Evolutionary conservation across 53 echinoderm and acorn worm species (phyloP), one percentile per base, ranked within the genome.

Genomic region (Apostichopus leukothele): DNA sequence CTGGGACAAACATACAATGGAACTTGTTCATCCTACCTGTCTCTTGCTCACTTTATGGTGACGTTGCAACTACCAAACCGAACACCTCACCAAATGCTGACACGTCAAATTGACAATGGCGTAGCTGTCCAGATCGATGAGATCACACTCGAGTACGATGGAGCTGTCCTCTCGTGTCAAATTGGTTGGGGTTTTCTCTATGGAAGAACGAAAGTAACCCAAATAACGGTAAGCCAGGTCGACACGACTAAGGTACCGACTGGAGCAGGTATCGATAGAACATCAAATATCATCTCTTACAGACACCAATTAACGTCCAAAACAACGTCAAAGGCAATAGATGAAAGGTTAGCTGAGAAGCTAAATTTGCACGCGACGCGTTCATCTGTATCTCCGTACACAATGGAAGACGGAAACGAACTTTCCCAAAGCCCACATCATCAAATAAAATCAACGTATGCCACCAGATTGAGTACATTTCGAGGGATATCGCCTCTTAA

Each of bases 111-210:
- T 18, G 85, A 85, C 5, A 27, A 85, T 51, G 85, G 85, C 10
- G 67, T 68, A 20, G 85, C 67, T 6, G 39, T 85, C 14, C 50
- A 50, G 14, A 67, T 85, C 26, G 23, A 23, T 25, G 27, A 67
- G 13, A 68, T 85, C 23, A 67, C 50, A 11, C 10, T 11, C 4
- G 67, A 67, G 21, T 25, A 66, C 67, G 66, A 85, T 14, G 85
- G 67, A 63, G 85, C 85, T 51, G 60, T 67, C 23, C 26, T 85
- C 26, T 85, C 85, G 16, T 85, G 85, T 50, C 9, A 66, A 27
- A 67, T 85, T 59, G 50, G n/a, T 22, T 85, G 85, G 85, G 85
- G 85, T 9, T 23, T 26, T 68, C 71, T 71, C 71, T 6, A 18
- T 71, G 71, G 71, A n/a, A 71, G 71, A 18, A 71, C 71, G 18